Base-by-base conservation (phyloP, 2,888 invertebrate genomes). In the Agrenia bidenticulata region DNA sequence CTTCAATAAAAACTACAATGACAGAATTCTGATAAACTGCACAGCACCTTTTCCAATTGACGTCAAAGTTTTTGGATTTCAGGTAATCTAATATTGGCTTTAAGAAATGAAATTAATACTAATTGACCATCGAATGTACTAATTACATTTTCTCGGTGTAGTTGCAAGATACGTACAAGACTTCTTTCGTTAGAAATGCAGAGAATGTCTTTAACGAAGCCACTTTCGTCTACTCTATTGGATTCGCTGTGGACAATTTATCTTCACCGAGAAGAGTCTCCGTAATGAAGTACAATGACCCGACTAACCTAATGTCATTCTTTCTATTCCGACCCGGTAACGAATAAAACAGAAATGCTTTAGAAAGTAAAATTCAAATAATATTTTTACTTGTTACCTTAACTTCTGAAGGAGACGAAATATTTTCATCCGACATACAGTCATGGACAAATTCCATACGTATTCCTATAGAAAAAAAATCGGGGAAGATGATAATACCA, bases 201-300 rank as follows among this genome's bases (percentile, higher is more conserved):
- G 70, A 64, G 60, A 64, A 70, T 51, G 67, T 70, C 4, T 70
- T 67, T 49, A 67, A 67, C 37, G 70, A 70, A 51, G 70, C 64
- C 5, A 67, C 70, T 0, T 70, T 56, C 24, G 67, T 70, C 9
- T 70, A 67, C 55, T 70, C 70, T 2, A 27, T 70, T 7, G 61
- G 63, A 13, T 37, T 70, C 24, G 13, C 41, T 0, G 26, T 62
- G 21, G 41, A 39, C 15, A 32, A 39, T 1, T 19, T 67, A 15
- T 49, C 45, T 23, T 45, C 64, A 13, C 54, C 66, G 2, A 41
- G 63, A 19, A 23, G 58, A 55, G 42, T 70, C 21, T 32, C 27
- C 2, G 57, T 65, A 4, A 26, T 11, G 32, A 32, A 42, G 13
- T 24, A 37, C 21, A 21, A 51, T 27, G 37, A 24, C 11, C 32